phyloP scores from a whole-genome alignment of 2,113 vertebrate species.

The Boleophthalmus pectinirostris region DNA sequence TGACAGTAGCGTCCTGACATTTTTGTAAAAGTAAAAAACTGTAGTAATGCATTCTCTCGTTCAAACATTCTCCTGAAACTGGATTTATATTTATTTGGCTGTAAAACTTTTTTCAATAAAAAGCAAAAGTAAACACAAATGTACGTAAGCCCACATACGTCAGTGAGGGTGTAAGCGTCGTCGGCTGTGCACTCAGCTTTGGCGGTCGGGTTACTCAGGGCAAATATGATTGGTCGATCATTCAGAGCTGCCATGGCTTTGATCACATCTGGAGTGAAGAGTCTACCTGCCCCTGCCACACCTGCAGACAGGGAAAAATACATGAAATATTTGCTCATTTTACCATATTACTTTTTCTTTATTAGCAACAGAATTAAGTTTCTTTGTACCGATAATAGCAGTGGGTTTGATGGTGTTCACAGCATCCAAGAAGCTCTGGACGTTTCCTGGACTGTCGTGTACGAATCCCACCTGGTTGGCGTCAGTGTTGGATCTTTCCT shows the following conservation, averaged over 20 bases:
- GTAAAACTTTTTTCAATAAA: no score
- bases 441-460: constrained; percentile 80
- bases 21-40: no score
- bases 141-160: constrained; percentile 68
- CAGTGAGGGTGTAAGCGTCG: constrained; percentile 88
- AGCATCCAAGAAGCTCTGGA: constrained; percentile 87
- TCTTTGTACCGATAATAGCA: constrained; percentile 86
- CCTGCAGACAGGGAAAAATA: constrained; percentile 70
- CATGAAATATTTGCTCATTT: not conserved
- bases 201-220: constrained; percentile 91
- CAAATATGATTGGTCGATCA: constrained; percentile 90
- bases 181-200: constrained; percentile 95
- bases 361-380: not conserved
- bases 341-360: not conserved
- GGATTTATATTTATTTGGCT: no score
- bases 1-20: no score
- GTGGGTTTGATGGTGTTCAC: constrained; percentile 89
- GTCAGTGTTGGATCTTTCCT: constrained; percentile 83
- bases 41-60: no score
- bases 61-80: no score
- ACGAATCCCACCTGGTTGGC: constrained; percentile 86
- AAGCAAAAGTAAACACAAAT: not conserved
- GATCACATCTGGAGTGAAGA: constrained; percentile 88
- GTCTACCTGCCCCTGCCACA: constrained; percentile 90
- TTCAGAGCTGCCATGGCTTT: constrained; percentile 87